Evolutionary conservation across 2,888 invertebrate species (phyloP), one percentile per base, ranked within the genome.

Genomic region (Arge pagana): DNA sequence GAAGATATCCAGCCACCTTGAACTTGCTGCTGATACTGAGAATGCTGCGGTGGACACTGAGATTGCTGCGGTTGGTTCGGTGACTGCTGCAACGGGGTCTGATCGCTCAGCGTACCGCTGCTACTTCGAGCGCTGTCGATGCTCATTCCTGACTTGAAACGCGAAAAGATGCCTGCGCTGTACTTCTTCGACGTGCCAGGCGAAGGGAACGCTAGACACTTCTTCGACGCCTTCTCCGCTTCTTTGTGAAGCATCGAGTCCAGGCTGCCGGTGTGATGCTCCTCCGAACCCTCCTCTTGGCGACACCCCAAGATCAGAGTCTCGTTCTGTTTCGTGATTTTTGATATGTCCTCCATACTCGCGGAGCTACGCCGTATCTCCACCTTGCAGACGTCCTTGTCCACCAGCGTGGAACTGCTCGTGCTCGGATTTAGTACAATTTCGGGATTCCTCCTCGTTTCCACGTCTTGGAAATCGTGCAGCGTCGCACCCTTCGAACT

Each of bases 291-390:
- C 24, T 70, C 70, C 35, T 70, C 66, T 42, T 74, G 70, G 37
- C 72, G 53, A 23, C 65, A 61, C 8, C 70, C 70, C 11, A 72
- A 45, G 6, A 67, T 52, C 6, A 60, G 60, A 3, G 55, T 36
- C 39, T 76, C 74, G 21, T 67, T 64, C 39, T 72, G 71, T 41
- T 75, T 76, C 5, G 71, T 67, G 42, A 76, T 76, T 57, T 75
- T 72, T 37, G 76, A 73, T 45, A 76, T 76, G 48, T 76, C 75
- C 50, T 76, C 76, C 76, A 76, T 76, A 43, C 75, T 76, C 3
- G 75, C 75, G 3, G 75, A 75, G 49, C 76, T 76, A 18, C 75
- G 61, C 31, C 76, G 60, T 13, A 76, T 76, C 54, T 74, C 75
- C 4, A 75, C 62, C 50, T 73, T 74, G 1, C 66, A 69, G 10